phyloP scores from a whole-genome alignment of 1,140 invertebrate genomes.

The Acyrthosiphon pisum region DNA sequence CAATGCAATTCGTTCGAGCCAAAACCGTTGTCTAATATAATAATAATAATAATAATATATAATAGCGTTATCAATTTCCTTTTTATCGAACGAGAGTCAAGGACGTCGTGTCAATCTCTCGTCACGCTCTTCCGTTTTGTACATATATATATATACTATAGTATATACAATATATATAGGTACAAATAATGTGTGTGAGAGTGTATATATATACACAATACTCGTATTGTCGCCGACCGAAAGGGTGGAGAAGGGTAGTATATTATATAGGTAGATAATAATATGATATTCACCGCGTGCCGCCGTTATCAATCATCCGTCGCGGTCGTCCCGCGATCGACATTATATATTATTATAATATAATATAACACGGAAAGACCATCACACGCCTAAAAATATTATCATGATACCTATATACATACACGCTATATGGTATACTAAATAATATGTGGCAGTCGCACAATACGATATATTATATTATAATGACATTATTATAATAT shows the following conservation, averaged over 20 bases:
- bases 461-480: neutral
- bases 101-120: slow-evolving; percentile 31
- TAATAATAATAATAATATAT: slow-evolving; percentile 22
- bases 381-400: neutral
- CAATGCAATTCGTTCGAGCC: slow-evolving; percentile 36
- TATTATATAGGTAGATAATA: neutral
- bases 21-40: slow-evolving; percentile 1
- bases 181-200: neutral
- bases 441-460: neutral
- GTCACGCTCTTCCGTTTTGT: slow-evolving; percentile 8
- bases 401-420: neutral
- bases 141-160: neutral
- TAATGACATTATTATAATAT: neutral
- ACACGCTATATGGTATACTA: neutral
- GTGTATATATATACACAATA: neutral
- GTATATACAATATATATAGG: neutral
- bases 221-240: neutral
- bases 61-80: slow-evolving; percentile 42
- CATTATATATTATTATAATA: neutral
- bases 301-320: neutral
- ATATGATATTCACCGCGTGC: neutral
- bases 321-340: neutral
- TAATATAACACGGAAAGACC: neutral
- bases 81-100: slow-evolving; percentile 48
- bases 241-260: neutral